A percentile compares a stretch with the other conserved stretches of the same genome.
phyloP scores from a whole-genome alignment of 2,888 invertebrate species.

The Hetaerina titia region DNA sequence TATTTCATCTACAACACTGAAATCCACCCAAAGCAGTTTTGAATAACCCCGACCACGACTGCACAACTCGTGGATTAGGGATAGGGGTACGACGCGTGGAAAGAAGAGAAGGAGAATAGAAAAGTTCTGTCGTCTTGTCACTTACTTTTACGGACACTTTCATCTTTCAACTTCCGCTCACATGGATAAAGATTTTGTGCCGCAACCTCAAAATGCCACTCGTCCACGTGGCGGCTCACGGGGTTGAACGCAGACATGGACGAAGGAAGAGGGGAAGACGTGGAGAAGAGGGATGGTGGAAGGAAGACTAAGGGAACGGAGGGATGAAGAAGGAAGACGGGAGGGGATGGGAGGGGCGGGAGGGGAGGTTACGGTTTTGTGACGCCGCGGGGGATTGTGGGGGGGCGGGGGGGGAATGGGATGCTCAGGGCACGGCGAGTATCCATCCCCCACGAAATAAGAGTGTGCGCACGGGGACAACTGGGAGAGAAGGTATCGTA shows the following conservation, averaged over 20 bases:
- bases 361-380: background rate
- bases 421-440: background rate
- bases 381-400: background rate
- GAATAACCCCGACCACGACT: no score
- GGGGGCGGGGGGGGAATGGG: background rate
- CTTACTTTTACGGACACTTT: no score
- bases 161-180: no score
- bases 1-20: no score
- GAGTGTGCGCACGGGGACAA: background rate
- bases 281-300: background rate
- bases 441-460: background rate
- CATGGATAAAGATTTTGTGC: no score
- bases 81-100: no score
- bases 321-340: background rate
- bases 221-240: no score
- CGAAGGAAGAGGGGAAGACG: background rate
- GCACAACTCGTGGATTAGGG: no score
- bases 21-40: no score
- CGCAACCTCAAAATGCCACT: no score
- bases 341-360: background rate
- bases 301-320: background rate
- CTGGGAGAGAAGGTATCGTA: constrained; percentile 12
- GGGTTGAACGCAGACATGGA: background rate
- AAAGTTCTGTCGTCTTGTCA: no score
- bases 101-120: no score